These are phyloP conservation scores for Planococcus citri DNA, from an alignment of 1,140 invertebrate genomes.

Conservation along the genomic window DNA sequence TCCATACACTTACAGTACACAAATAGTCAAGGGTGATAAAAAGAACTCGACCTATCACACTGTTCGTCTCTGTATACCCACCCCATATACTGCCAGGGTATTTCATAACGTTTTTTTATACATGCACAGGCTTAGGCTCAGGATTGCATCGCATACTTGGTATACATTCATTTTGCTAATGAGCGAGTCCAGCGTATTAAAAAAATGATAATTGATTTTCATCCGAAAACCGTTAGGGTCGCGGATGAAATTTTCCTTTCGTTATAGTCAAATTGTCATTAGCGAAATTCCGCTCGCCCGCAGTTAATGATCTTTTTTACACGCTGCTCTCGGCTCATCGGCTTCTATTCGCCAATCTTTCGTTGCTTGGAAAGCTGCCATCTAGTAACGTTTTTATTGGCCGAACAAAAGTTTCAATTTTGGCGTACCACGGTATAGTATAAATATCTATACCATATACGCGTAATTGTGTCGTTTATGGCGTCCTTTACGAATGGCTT, in stretches of 20 bases:
- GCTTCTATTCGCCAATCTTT: background rate
- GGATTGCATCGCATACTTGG: too few relatives aligned
- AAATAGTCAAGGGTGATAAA: constrained; percentile 2
- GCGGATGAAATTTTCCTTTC: background rate
- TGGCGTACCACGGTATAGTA: background rate
- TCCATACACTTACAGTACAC: too few relatives aligned
- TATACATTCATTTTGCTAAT: background rate
- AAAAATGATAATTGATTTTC: constrained; percentile 17
- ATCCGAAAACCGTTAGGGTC: background rate
- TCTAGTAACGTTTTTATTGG: background rate
- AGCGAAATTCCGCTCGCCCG: background rate
- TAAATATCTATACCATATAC: too few relatives aligned
- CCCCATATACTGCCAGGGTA: background rate
- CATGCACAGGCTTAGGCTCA: too few relatives aligned
- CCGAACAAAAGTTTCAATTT: background rate
- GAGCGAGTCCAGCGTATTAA: constrained; percentile 9
- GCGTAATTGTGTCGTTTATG: too few relatives aligned
- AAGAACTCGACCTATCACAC: background rate
- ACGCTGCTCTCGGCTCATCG: too few relatives aligned
- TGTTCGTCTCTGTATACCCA: background rate
- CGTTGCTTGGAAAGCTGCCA: constrained; percentile 1
- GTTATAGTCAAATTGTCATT: background rate
- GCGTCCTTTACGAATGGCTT: too few relatives aligned
- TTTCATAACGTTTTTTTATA: constrained; percentile 13
- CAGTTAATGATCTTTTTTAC: background rate